Base-by-base conservation (phyloP, 2,888 invertebrate genomes). In the Lepidonotus clava region DNA sequence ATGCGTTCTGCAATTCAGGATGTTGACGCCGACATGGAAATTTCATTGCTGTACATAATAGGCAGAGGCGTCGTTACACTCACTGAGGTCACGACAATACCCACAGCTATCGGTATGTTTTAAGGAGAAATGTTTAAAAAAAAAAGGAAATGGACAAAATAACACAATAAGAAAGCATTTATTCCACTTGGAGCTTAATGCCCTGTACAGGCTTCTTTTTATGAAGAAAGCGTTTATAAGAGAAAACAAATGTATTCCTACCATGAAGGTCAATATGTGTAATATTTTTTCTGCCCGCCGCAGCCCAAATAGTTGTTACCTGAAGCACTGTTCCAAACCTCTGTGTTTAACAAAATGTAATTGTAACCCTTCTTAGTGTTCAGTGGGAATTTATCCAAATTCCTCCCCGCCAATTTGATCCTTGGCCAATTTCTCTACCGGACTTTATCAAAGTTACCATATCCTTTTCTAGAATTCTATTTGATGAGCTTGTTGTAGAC, bases 21-120 rank as follows among this genome's bases (percentile, higher is more conserved):
- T 38, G 38, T 71, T 36, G 71, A 36, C 38, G 71, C 71, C 71
- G 38, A 34, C 21, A 36, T 71, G 34, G 71, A 71, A 38, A 38
- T 71, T 71, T 71, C 71, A 71, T 71, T 36, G 71, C 71, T 71
- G 71, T 71, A 71, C 71, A 71, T 71, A 71, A 71, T 71, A 71
- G 6, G 71, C 71, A 34, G n/a, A 71, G 71, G 71, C 38, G 71
- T 71, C 71, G 14, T 21, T 32, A 24, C 11, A 18, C 71, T 11
- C 71, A 14, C 38, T 34, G 38, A 71, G n/a, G 34, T 71, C 71
- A 71, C 18, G 38, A 71, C 38, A 32, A n/a, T 24, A 61, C 2
- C 5, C 28, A 14, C 28, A 1, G 24, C 21, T 61, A 24, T 61
- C 56, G 11, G 56, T n/a, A 61, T 61, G 61, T 61, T 61, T 24